These are phyloP conservation scores for Lithosia quadra DNA, from an alignment of 2,888 invertebrate genomes.

Conservation along the genomic window DNA sequence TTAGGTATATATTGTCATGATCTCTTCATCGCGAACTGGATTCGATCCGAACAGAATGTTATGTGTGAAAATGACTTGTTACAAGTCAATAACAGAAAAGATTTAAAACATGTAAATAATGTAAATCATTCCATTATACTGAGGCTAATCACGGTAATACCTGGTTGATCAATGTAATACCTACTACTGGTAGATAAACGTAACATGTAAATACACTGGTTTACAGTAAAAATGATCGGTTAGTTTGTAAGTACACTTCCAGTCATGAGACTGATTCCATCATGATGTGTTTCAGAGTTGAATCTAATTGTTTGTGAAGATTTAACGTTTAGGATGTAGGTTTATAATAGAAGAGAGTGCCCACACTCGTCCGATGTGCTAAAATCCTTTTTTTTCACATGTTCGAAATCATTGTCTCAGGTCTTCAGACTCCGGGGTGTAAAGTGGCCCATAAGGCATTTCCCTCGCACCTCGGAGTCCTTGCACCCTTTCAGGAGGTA, in stretches of 20 bases:
- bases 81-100: background rate
- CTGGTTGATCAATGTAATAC: background rate
- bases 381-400: too few species aligned
- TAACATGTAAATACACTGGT: background rate
- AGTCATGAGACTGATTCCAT: background rate
- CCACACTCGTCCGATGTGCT: background rate
- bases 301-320: background rate
- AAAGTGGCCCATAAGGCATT: too few species aligned
- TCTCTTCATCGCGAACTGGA: background rate
- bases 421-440: too few species aligned
- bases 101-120: background rate
- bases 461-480: too few species aligned
- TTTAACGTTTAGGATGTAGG: background rate
- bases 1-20: background rate
- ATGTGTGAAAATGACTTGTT: background rate
- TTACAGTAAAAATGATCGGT: too few species aligned
- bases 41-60: background rate
- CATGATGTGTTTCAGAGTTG: background rate
- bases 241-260: background rate
- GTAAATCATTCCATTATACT: background rate
- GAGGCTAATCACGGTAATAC: background rate
- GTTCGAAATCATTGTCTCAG: too few species aligned
- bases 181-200: too few species aligned
- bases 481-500: too few species aligned
- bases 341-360: too few species aligned